Evolutionary conservation across 2,888 invertebrate genomes (phyloP).

Genomic region (Alloscopus bannaensis): DNA sequence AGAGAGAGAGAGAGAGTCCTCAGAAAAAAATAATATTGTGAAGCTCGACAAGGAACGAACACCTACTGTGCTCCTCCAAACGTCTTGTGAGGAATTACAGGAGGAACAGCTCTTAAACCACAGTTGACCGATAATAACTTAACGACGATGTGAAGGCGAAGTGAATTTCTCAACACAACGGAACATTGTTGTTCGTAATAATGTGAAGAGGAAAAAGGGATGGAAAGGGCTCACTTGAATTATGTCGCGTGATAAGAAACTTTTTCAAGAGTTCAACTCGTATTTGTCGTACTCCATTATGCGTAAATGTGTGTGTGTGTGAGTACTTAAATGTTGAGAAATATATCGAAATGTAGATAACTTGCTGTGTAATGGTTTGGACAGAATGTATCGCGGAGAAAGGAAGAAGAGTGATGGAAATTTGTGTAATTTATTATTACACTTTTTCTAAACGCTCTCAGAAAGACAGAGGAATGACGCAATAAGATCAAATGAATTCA

Average conservation of each 20-base stretch:
- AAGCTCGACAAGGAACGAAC: no score
- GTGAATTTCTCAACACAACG: slow-evolving; percentile 18
- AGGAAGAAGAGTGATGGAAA: not conserved
- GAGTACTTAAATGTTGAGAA: no score
- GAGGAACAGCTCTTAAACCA: slow-evolving; percentile 50
- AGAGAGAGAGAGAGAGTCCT: no score
- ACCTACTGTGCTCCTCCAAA: slow-evolving; percentile 46
- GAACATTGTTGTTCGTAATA: slow-evolving; percentile 8
- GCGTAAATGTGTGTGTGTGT: slow-evolving; percentile 52
- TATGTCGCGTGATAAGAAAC: slow-evolving; percentile 59
- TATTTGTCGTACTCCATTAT: slow-evolving; percentile 23
- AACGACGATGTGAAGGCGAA: no score
- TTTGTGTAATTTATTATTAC: not conserved
- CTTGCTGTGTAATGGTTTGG: slow-evolving; percentile 56
- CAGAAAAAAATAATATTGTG: no score
- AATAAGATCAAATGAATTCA: no score
- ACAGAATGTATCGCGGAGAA: not conserved
- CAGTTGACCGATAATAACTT: slow-evolving; percentile 56
- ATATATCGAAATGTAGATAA: slow-evolving; percentile 53
- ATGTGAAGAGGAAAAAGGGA: slow-evolving; percentile 24
- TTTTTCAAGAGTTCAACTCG: not conserved
- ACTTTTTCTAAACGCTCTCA: no score
- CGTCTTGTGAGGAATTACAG: slow-evolving; percentile 33
- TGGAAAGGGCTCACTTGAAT: slow-evolving; percentile 5
- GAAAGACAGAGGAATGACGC: no score